Conservation (phyloP, 1,140 invertebrate species). For the Leptestheria dahalacensis region DNA sequence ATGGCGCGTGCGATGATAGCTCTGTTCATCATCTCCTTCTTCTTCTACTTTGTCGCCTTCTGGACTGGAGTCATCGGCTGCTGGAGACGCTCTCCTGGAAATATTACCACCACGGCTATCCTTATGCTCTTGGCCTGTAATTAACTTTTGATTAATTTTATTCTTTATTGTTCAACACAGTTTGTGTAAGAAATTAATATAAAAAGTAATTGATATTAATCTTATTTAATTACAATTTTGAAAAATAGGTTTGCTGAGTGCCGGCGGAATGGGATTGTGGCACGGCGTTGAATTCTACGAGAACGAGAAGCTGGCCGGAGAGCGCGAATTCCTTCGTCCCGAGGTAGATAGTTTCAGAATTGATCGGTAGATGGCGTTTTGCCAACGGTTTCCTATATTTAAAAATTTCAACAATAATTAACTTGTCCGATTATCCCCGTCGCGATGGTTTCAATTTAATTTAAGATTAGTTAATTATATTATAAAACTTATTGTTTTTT, state of each 20-base stretch:
- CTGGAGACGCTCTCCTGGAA: slow-evolving; percentile 79
- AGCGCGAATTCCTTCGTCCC: slow-evolving; percentile 1
- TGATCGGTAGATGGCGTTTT: no score
- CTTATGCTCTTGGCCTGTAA: slow-evolving; percentile 76
- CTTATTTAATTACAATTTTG: not conserved
- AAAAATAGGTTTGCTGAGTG: slow-evolving; percentile 61
- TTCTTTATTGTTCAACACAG: not conserved
- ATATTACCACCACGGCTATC: slow-evolving; percentile 82
- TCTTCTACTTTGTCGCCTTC: slow-evolving; percentile 78
- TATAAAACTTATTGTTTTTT: no score
- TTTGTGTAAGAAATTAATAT: no score
- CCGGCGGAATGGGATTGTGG: slow-evolving; percentile 86
- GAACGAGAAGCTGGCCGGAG: slow-evolving; percentile 56
- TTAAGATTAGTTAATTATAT: no score
- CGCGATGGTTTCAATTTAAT: no score
- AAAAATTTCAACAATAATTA: no score
- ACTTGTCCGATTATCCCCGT: no score
- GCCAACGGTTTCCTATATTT: no score
- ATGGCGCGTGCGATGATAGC: slow-evolving; percentile 83
- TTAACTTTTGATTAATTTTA: slow-evolving; percentile 21
- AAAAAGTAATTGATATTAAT: no score
- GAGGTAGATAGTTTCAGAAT: slow-evolving; percentile 24
- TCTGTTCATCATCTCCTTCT: slow-evolving; percentile 75
- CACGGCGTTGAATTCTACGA: slow-evolving; percentile 91
- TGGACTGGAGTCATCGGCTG: slow-evolving; percentile 84